A percentile compares a stretch with the other conserved stretches of the same genome.
phyloP scores from a whole-genome alignment of 2,797 vertebrate genomes.

The Darevskia nairensis region DNA sequence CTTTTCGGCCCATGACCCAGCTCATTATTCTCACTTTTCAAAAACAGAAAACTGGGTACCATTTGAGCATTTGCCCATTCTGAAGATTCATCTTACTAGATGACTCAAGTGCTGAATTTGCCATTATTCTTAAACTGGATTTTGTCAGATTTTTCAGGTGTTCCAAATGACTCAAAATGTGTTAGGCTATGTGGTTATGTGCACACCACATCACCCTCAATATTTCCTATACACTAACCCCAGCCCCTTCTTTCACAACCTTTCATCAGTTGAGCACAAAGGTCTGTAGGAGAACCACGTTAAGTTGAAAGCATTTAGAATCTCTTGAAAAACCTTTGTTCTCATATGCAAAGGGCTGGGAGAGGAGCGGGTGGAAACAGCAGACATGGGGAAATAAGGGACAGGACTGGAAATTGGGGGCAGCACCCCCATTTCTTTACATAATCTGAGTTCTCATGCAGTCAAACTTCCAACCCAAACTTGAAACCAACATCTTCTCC shows the following conservation, averaged over 20 bases:
- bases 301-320: too few species aligned
- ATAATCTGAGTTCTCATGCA: neutral
- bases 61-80: neutral
- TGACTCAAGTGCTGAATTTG: neutral
- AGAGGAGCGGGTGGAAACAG: neutral
- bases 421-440: neutral
- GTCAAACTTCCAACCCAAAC: neutral
- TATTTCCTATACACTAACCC: too few species aligned
- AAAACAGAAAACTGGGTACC: neutral
- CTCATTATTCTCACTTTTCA: neutral
- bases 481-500: neutral
- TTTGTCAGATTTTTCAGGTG: neutral
- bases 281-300: neutral
- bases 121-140: neutral
- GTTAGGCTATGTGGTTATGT: neutral
- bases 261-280: too few species aligned
- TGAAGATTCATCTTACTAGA: neutral
- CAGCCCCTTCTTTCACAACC: too few species aligned
- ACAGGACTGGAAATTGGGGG: neutral
- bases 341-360: neutral
- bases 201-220: neutral
- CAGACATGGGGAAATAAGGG: neutral
- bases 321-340: too few species aligned
- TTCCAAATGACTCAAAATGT: neutral
- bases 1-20: neutral